Conservation (phyloP, 1,140 invertebrate genomes). For the Rhopalosiphum padi region DNA sequence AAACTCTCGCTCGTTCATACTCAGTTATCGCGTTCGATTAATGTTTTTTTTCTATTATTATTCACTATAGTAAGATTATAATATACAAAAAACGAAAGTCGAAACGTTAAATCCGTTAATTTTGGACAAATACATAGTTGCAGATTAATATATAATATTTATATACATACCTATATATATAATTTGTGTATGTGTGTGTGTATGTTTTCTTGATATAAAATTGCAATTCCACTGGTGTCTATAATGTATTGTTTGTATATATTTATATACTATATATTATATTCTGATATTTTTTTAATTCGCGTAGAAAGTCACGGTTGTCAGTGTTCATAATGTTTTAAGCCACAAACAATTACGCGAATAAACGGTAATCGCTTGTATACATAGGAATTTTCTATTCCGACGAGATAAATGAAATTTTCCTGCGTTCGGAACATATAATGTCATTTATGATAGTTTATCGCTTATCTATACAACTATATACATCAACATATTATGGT, state of each 20-base stretch:
- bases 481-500: background rate
- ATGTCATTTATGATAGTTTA: background rate
- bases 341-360: background rate
- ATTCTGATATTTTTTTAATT: slow-evolving; percentile 23
- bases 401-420: background rate
- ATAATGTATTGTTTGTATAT: background rate
- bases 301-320: background rate
- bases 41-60: background rate
- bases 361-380: background rate
- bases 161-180: too few species aligned
- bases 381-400: background rate
- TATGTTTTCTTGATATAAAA: slow-evolving; percentile 16
- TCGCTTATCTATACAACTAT: too few species aligned
- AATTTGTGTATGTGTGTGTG: background rate
- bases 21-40: background rate
- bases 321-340: background rate
- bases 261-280: background rate
- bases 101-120: background rate
- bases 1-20: background rate
- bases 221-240: background rate
- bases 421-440: background rate
- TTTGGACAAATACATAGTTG: background rate
- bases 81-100: slow-evolving; percentile 3
- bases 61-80: background rate
- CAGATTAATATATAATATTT: background rate